These are phyloP conservation scores for Galerucella nymphaeae DNA, from an alignment of 2,888 invertebrate genomes.

Conservation along the genomic window DNA sequence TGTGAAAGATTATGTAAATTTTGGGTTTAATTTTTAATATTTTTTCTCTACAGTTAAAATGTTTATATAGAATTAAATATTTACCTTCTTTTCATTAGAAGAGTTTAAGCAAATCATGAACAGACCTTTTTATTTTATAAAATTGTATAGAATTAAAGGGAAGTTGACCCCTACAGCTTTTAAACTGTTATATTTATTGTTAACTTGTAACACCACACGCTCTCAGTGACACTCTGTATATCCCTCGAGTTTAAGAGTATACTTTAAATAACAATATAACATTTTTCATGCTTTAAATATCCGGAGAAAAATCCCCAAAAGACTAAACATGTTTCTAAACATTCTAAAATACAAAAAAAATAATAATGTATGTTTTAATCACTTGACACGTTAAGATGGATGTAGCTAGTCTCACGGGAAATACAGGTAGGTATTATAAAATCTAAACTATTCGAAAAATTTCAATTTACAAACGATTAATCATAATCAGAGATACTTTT, in stretches of 20 bases:
- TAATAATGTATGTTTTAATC: conserved; percentile 17
- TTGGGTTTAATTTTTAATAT: neutral
- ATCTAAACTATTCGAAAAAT: conserved; percentile 20
- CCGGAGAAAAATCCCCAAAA: neutral
- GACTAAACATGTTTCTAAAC: neutral
- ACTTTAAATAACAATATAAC: neutral
- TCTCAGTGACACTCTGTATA: neutral
- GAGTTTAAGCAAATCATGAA: too few relatives aligned
- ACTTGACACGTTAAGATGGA: conserved; percentile 28
- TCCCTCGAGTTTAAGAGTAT: neutral
- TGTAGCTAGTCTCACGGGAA: conserved; percentile 22
- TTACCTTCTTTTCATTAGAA: too few relatives aligned
- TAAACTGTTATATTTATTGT: neutral
- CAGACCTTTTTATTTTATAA: too few relatives aligned
- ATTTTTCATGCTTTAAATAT: neutral
- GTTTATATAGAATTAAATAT: neutral
- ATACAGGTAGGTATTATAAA: conserved; percentile 16
- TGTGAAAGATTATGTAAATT: neutral
- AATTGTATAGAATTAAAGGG: too few relatives aligned
- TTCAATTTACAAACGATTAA: conserved; percentile 26
- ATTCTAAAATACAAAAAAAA: conserved; percentile 9
- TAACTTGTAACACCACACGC: neutral
- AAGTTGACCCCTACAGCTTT: neutral
- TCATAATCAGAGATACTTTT: conserved; percentile 21
- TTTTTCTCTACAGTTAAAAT: neutral